Percentiles rank a stretch among this genome's conserved stretches.
phyloP scores from a whole-genome alignment of 2,888 invertebrate species.

The Colostygia pectinataria region DNA sequence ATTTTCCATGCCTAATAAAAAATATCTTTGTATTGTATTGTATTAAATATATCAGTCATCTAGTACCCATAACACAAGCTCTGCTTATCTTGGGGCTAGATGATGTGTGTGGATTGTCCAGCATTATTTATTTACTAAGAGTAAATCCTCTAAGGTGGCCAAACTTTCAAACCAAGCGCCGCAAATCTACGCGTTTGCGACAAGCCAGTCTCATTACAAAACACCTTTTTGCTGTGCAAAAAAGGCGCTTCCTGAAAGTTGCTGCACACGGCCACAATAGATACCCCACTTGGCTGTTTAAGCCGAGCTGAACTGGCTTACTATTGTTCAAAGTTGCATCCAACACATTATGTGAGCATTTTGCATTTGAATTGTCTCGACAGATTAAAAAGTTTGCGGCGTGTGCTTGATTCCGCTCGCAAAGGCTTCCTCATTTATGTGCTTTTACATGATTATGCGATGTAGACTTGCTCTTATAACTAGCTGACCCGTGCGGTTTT shows the following conservation, averaged over 20 bases:
- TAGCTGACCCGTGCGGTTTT: no score
- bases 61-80: no score
- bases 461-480: background rate
- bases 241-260: constrained; percentile 33
- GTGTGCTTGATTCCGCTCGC: constrained; percentile 42
- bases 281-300: constrained; percentile 67
- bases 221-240: constrained; percentile 23
- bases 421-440: constrained; percentile 27
- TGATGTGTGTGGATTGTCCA: no score
- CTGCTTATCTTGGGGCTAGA: no score
- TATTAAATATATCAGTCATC: no score
- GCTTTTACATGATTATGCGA: background rate
- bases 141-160: no score
- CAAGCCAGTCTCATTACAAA: constrained; percentile 22
- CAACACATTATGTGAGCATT: constrained; percentile 58
- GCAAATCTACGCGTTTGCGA: background rate
- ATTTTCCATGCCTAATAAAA: no score
- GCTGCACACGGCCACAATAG: constrained; percentile 36
- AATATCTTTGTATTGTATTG: no score
- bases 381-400: constrained; percentile 59
- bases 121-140: no score
- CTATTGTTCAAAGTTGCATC: constrained; percentile 54
- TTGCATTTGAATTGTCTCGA: constrained; percentile 58
- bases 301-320: constrained; percentile 51
- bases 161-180: background rate